Percentiles rank a stretch among this genome's conserved stretches.
Conservation (phyloP, 23 tunicate species). For the Aplidium turbinatum region DNA sequence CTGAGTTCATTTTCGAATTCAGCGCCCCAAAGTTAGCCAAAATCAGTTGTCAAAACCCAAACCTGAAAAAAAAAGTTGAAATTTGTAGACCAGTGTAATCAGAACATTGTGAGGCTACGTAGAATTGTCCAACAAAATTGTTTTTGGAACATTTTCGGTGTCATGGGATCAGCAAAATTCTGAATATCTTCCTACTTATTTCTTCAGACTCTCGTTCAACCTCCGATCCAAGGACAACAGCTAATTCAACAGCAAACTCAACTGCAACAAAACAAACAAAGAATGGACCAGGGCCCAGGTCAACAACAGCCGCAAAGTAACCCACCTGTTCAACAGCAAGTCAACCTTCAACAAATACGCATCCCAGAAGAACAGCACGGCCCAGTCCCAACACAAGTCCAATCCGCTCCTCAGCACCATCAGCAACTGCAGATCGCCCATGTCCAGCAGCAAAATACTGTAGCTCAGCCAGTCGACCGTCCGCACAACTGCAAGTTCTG, state of each 20-base stretch:
- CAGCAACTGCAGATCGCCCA: slow-evolving; percentile 22
- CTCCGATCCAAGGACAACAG: slow-evolving; percentile 32
- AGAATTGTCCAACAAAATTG: no score
- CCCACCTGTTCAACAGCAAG: slow-evolving; percentile 35
- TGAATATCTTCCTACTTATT: no score
- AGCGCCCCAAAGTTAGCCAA: no score
- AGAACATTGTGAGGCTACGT: neutral
- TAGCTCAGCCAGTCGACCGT: slow-evolving; percentile 30
- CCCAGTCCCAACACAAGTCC: slow-evolving; percentile 33
- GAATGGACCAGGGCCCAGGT: slow-evolving; percentile 13
- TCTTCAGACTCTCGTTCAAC: slow-evolving; percentile 47
- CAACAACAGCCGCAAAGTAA: slow-evolving; percentile 41
- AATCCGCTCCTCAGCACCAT: slow-evolving; percentile 13
- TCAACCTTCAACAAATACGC: slow-evolving; percentile 27
- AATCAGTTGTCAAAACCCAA: no score
- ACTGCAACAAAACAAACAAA: neutral
- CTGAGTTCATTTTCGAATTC: no score
- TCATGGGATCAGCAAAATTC: no score
- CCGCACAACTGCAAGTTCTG: slow-evolving; percentile 82
- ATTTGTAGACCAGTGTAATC: no score
- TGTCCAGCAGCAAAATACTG: slow-evolving; percentile 32
- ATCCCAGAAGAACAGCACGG: slow-evolving; percentile 30
- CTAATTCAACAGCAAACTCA: slow-evolving; percentile 21
- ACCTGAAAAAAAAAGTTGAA: no score
- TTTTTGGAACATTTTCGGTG: no score